Evolutionary conservation across 2,888 invertebrate genomes (phyloP).

Genomic region (Tenthredo distinguenda): DNA sequence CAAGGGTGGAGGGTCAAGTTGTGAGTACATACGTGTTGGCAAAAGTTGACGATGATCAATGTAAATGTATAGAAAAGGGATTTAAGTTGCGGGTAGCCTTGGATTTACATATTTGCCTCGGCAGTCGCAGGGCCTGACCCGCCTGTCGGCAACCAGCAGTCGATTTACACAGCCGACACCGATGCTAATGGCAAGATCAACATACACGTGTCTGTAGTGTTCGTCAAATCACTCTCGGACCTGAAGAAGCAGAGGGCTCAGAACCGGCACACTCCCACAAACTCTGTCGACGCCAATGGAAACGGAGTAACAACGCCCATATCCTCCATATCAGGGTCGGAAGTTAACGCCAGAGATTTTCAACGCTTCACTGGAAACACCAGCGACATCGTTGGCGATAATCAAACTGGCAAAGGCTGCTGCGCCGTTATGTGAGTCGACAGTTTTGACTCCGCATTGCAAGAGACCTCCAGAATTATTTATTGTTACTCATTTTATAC

Average conservation of each 20-base stretch:
- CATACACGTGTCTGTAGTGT: slow-evolving; percentile 90
- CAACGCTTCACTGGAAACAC: slow-evolving; percentile 85
- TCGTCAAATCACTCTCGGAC: slow-evolving; percentile 94
- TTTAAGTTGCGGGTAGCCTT: slow-evolving; percentile 63
- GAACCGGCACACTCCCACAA: slow-evolving; percentile 84
- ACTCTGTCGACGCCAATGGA: slow-evolving; percentile 78
- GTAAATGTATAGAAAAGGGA: slow-evolving; percentile 38
- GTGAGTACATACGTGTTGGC: slow-evolving; percentile 17
- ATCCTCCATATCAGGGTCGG: slow-evolving; percentile 74
- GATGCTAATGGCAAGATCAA: slow-evolving; percentile 92
- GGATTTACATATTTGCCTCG: slow-evolving; percentile 75
- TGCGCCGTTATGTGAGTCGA: slow-evolving; percentile 85
- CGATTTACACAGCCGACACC: slow-evolving; percentile 83
- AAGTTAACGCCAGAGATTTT: slow-evolving; percentile 75
- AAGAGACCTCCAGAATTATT: background rate
- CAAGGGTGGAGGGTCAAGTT: slow-evolving; percentile 20
- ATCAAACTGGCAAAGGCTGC: slow-evolving; percentile 85
- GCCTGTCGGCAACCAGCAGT: slow-evolving; percentile 73
- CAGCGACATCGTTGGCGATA: slow-evolving; percentile 88
- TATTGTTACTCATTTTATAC: background rate
- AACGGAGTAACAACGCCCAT: slow-evolving; percentile 79
- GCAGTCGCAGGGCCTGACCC: slow-evolving; percentile 75
- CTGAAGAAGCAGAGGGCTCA: slow-evolving; percentile 95
- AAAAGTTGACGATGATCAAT: background rate
- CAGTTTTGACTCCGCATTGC: background rate